Evolutionary conservation across 2,797 vertebrate genomes (phyloP).

Genomic region (Eulemur rubriventer): DNA sequence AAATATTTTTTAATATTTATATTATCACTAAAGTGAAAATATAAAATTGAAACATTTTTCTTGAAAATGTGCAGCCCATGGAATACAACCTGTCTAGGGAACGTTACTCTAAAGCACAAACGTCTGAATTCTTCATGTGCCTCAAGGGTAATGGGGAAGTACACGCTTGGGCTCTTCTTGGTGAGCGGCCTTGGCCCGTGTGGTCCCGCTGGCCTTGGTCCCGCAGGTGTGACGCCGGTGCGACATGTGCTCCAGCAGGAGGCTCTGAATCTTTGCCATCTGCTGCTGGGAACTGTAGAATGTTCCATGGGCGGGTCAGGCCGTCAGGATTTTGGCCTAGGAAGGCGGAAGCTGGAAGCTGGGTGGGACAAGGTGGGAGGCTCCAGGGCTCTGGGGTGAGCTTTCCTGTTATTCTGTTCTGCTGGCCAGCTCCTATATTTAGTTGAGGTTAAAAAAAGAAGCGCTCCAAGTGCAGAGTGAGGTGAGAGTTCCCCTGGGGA

Average conservation of each 20-base stretch:
- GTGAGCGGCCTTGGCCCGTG: rapidly evolving
- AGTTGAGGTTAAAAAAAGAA: constrained; percentile 10
- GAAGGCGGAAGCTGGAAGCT: not conserved
- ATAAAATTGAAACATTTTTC: not conserved
- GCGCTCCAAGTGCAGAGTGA: not conserved
- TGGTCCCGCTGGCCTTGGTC: rapidly evolving
- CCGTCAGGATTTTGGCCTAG: not conserved
- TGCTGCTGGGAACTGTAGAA: not conserved
- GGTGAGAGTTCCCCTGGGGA: not conserved
- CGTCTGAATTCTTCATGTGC: rapidly evolving
- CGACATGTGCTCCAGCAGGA: rapidly evolving
- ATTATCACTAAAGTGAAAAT: not conserved
- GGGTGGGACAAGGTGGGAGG: not conserved
- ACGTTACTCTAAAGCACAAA: not conserved
- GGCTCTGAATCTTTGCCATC: not conserved
- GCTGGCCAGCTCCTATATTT: not conserved
- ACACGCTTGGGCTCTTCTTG: not conserved
- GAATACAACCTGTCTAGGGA: not conserved
- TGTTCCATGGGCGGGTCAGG: not conserved
- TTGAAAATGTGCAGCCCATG: not conserved
- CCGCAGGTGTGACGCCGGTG: not conserved
- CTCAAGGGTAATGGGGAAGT: not conserved
- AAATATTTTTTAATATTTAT: not conserved
- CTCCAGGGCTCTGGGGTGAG: not conserved
- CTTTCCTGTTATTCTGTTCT: not conserved